Base-by-base conservation (phyloP, 2,888 invertebrate genomes). In the Zygothrica quintamaculata region DNA sequence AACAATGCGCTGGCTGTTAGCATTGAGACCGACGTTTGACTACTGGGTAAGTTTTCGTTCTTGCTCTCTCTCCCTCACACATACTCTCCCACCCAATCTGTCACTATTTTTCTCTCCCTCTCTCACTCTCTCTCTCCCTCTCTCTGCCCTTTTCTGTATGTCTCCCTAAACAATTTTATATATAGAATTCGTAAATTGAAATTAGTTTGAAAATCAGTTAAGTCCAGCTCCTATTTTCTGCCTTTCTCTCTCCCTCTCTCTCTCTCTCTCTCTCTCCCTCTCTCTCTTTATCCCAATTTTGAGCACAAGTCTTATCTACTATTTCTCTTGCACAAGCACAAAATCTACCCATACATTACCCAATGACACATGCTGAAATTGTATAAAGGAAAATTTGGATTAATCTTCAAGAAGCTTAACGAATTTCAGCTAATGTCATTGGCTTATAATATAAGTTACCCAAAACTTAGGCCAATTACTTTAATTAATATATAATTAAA, bases 1-100 rank as follows among this genome's bases (percentile, higher is more conserved):
- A 95, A 95, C 92, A 95, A 95, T 93, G 94, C 95, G 91, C 95
- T 96, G 91, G 94, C 95, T 90, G 95, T 96, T 92, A 96, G 96
- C 92, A 95, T 95, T 92, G 97, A 97, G 93, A 97, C 97, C 93
- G 97, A 97, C 93, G 97, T 97, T 95, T 97, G 97, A 97, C 96
- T 95, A 95, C 94, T 93, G 94, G 96, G 96, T 96, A 92, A 93
- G 93, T 90, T 60, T 62, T 67, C 66, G 62, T 40, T 51, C 50
- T 55, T 51, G 33, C 57, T 43, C 40, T 25, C n/a, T 33, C 25
- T 9, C 50, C n/a, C 39, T 26, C 50, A 26, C 39, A 1, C 18
- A 72, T 33, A 31, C 31, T 4, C 16, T 25, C 47, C 18, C 42
- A 6, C 16, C n/a, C n/a, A 9, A 12, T 42, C 37, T 44, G 13